phyloP scores from a whole-genome alignment of 2,888 invertebrate genomes.

The Cataglyphis altisquamis region DNA sequence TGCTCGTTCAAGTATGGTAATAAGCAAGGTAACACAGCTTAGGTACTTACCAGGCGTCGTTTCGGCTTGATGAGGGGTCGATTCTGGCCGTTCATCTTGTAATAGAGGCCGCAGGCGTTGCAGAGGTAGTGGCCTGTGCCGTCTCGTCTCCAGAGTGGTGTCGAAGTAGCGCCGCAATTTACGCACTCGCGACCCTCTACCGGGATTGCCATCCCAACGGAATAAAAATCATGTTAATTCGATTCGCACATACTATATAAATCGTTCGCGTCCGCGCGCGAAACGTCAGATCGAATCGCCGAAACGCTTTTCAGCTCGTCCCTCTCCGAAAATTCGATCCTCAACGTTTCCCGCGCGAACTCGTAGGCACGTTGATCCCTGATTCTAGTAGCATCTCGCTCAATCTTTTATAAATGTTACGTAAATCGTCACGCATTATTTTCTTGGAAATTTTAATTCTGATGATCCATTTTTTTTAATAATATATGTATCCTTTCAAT shows the following conservation, averaged over 20 bases:
- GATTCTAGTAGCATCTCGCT: not conserved
- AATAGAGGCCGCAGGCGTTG: conserved; percentile 95
- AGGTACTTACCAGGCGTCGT: conserved; percentile 98
- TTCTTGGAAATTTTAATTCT: not conserved
- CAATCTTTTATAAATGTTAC: not conserved
- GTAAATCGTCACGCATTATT: not conserved
- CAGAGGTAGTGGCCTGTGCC: conserved; percentile 97
- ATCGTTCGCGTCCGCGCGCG: not conserved
- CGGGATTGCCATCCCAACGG: conserved; percentile 57
- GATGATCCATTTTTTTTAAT: not conserved
- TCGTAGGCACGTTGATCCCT: conserved; percentile 40
- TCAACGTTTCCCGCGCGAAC: not conserved
- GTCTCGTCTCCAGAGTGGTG: conserved; percentile 98
- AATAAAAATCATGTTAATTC: conserved; percentile 60
- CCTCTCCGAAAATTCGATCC: not conserved
- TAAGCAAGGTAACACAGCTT: conserved; percentile 54
- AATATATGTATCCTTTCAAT: not conserved
- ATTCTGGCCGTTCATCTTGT: conserved; percentile 99
- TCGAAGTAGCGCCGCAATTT: conserved; percentile 99
- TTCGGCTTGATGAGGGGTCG: conserved; percentile 99
- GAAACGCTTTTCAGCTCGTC: not conserved
- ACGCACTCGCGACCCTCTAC: conserved; percentile 90
- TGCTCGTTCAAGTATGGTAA: not conserved
- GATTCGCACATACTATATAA: not conserved
- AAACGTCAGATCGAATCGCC: conserved; percentile 38